Evolutionary conservation across 2,888 invertebrate genomes (phyloP), one percentile per base, ranked within the genome.

Genomic region (Nematopogon swammerdamellus): DNA sequence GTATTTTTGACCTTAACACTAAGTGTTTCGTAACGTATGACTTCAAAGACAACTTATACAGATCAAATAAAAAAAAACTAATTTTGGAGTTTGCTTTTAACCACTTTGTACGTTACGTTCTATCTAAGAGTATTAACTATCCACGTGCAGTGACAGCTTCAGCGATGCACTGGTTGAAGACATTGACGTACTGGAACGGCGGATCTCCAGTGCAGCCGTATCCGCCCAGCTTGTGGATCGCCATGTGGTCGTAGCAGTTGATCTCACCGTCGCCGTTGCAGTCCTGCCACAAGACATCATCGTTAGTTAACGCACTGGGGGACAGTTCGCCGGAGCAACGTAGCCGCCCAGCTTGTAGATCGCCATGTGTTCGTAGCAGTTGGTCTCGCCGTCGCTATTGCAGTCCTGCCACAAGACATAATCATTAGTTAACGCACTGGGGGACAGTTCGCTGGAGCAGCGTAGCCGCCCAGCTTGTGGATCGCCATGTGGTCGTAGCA

Each of bases 401-500:
- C 90, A 91, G 59, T 88, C 87, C 84, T 85, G 58, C 19, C 66
- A 67, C n/a, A n/a, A n/a, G n/a, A n/a, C n/a, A n/a, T n/a, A n/a
- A n/a, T n/a, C n/a, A n/a, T n/a, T n/a, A n/a, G n/a, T n/a, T n/a
- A n/a, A n/a, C n/a, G n/a, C n/a, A n/a, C 71, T 44, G 59, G 71
- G 81, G 20, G 86, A 83, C 11, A 91, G 63, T 0, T 81, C 73
- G 0, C 82, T 86, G 3, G 61, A 59, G 65, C 92, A 92, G 88
- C 91, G 61, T 88, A 91, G 0, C 88, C 91, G 3, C 93, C 93
- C 54, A 84, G 71, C 64, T 86, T 87, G 72, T 94, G 93, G 63
- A 94, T 91, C 30, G 88, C 85, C 59, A 88, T 87, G 69, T 85
- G 92, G 67, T 95, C 95, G 58, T 86, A 86, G 65, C 95, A 95